A percentile compares a stretch with the other conserved stretches of the same genome.
Conservation (phyloP, 2,888 invertebrate species). For the Gibbula magus region DNA sequence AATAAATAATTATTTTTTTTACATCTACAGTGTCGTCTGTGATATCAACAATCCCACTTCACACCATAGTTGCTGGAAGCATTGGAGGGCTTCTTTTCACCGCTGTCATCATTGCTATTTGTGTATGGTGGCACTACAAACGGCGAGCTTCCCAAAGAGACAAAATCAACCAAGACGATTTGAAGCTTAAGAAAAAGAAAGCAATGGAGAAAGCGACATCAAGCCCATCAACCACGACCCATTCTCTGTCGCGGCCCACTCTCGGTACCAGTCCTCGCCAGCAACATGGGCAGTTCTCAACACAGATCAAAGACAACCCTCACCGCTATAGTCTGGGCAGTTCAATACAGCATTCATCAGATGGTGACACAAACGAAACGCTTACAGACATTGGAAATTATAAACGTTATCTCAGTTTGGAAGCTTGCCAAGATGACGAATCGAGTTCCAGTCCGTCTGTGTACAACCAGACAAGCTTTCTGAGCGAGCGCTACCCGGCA, state of each 20-base stretch:
- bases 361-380: slow-evolving; percentile 46
- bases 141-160: slow-evolving; percentile 45
- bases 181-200: slow-evolving; percentile 42
- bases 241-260: slow-evolving; percentile 31
- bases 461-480: slow-evolving; percentile 15
- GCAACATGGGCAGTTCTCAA: slow-evolving; percentile 18
- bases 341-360: slow-evolving; percentile 49
- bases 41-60: slow-evolving; percentile 44
- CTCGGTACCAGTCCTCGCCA: slow-evolving; percentile 15
- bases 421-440: slow-evolving; percentile 52
- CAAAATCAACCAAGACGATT: slow-evolving; percentile 34
- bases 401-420: slow-evolving; percentile 52
- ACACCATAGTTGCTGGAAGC: slow-evolving; percentile 64
- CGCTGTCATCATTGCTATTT: slow-evolving; percentile 56
- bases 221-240: slow-evolving; percentile 47
- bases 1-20: too few relatives aligned
- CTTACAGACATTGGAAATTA: slow-evolving; percentile 56
- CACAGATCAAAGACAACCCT: slow-evolving; percentile 32
- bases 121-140: slow-evolving; percentile 59
- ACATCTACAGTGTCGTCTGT: slow-evolving; percentile 31
- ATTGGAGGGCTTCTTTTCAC: slow-evolving; percentile 66
- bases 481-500: slow-evolving; percentile 13
- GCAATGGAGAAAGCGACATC: slow-evolving; percentile 53
- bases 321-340: slow-evolving; percentile 50
- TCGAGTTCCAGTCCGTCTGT: slow-evolving; percentile 39